Conservation (phyloP, 2,888 invertebrate genomes). For the Synergus japonicus region DNA sequence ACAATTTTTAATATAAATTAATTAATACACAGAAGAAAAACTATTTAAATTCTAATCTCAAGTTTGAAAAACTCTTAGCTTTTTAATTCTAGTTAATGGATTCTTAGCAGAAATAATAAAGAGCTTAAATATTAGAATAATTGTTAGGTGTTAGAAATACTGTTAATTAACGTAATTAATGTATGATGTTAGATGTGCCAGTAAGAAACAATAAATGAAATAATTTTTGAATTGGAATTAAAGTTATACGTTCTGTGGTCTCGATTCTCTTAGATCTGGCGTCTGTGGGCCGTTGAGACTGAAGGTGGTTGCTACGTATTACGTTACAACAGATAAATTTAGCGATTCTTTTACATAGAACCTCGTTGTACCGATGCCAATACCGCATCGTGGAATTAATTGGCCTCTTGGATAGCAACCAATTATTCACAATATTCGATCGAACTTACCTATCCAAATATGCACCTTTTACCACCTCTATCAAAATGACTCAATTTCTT, state of each 20-base stretch:
- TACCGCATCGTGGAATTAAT: slow-evolving; percentile 74
- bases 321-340: slow-evolving; percentile 77
- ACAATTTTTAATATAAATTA: no score
- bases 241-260: background rate
- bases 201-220: background rate
- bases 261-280: background rate
- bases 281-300: slow-evolving; percentile 13
- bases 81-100: no score
- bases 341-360: slow-evolving; percentile 74
- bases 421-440: slow-evolving; percentile 53
- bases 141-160: no score
- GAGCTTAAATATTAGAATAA: no score
- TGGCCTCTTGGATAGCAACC: slow-evolving; percentile 71
- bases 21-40: no score
- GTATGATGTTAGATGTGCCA: background rate
- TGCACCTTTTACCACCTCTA: background rate
- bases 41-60: no score
- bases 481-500: background rate
- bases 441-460: background rate
- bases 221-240: background rate
- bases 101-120: no score
- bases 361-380: slow-evolving; percentile 73
- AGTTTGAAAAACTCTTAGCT: no score
- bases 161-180: background rate
- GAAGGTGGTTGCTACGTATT: slow-evolving; percentile 61